Base-by-base conservation (phyloP, 1,140 invertebrate species). In the Octopus bimaculoides region DNA sequence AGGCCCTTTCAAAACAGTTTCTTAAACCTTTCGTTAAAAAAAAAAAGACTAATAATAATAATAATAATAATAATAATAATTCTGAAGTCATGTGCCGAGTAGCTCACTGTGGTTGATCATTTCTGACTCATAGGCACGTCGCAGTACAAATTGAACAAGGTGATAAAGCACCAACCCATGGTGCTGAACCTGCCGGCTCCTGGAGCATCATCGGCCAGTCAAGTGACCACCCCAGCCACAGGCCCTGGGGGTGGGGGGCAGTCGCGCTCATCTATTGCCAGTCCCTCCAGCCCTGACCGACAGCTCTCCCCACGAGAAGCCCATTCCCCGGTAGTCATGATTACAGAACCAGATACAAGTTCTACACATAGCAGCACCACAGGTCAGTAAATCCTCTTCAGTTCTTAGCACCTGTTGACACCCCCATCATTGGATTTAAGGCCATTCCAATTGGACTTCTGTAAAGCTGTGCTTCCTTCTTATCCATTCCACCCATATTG, bases 341-440 rank as follows among this genome's bases (percentile, higher is more conserved):
- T 92, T n/a, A 90, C 91, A 20, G 91, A 92, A 84, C 91, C 91
- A 55, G 91, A 91, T 82, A 92, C 91, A n/a, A 91, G 91, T 80
- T 90, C 89, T 76, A 83, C 87, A 74, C 86, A 87, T 81, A 81
- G 85, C 66, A 85, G 79, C 78, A 81, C 84, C n/a, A 82, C 85
- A 81, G 87, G 87, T 89, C 80, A 78, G 81, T 79, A 75, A 53
- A 71, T 17, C 26, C 66, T 71, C 66, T 71, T 71, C 66, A 71
- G 66, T 71, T 71, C 66, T 71, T n/a, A 71, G 9, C 66, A 71
- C 66, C 66, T 71, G 66, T 71, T 71, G 66, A 14, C 26, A 71
- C 66, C 26, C 26, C 26, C 26, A 41, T 41, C 26, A 41, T 41
- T 41, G 26, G 26, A 41, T 41, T 41, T 41, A 41, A 41, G 26